Conservation (phyloP, 2,113 vertebrate species). For the Tichodroma muraria region DNA sequence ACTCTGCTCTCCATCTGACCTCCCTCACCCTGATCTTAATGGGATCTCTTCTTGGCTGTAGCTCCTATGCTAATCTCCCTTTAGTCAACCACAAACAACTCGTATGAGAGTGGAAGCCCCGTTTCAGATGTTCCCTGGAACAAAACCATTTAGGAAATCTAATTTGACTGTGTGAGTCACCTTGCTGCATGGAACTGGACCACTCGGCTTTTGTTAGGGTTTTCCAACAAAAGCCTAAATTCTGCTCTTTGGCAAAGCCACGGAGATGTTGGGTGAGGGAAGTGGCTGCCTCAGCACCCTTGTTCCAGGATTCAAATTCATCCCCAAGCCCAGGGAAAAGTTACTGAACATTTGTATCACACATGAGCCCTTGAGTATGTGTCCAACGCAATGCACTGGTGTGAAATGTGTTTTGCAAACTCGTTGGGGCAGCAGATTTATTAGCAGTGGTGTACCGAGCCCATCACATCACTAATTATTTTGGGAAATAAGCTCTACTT, state of each 20-base stretch:
- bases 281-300: neutral
- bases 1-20: neutral
- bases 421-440: neutral
- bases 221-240: neutral
- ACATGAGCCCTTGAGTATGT: neutral
- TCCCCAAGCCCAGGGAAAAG: neutral
- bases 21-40: slow-evolving; percentile 30
- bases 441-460: rapidly evolving
- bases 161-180: slow-evolving; percentile 28
- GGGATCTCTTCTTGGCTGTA: slow-evolving; percentile 47
- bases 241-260: neutral
- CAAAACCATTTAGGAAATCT: slow-evolving; percentile 28
- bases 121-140: slow-evolving; percentile 40
- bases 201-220: neutral
- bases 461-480: neutral
- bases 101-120: slow-evolving; percentile 28
- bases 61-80: neutral
- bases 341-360: neutral
- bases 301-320: neutral
- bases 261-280: neutral
- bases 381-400: neutral
- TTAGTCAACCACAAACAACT: slow-evolving; percentile 41
- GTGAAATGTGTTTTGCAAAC: neutral
- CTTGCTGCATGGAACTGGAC: neutral
- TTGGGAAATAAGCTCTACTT: neutral